A percentile compares a stretch with the other conserved stretches of the same genome.
These are phyloP conservation scores for Pachypanchax playfairii DNA, from an alignment of 2,113 vertebrate genomes.

Conservation along the genomic window DNA sequence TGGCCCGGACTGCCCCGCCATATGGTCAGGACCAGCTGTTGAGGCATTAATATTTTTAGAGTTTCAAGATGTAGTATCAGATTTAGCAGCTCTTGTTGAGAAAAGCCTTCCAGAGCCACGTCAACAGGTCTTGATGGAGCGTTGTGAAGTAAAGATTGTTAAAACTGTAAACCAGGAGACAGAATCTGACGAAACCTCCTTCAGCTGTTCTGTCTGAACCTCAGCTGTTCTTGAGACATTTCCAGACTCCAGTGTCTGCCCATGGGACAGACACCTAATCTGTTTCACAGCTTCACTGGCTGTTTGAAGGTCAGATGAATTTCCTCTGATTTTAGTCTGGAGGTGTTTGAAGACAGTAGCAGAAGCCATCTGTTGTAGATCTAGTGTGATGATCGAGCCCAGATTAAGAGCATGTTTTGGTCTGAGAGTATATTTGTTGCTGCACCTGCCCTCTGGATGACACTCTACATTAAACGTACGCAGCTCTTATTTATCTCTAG, in stretches of 20 bases:
- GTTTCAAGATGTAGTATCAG: conserved; percentile 68
- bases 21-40: conserved; percentile 66
- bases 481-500: background rate
- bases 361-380: too few species aligned
- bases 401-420: conserved; percentile 43
- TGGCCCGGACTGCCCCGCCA: conserved; percentile 49
- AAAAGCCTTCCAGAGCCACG: conserved; percentile 44
- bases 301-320: conserved; percentile 6
- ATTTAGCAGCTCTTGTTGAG: conserved; percentile 71
- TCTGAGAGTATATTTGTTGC: conserved; percentile 7
- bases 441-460: too few species aligned
- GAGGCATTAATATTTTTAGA: conserved; percentile 75
- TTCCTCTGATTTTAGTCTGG: conserved; percentile 19
- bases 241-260: conserved; percentile 26
- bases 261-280: conserved; percentile 36
- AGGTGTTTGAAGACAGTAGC: too few species aligned
- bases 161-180: conserved; percentile 41
- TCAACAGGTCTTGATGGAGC: conserved; percentile 45
- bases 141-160: conserved; percentile 31
- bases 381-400: conserved; percentile 24
- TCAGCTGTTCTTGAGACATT: conserved; percentile 63
- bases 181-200: conserved; percentile 41
- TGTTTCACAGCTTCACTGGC: conserved; percentile 16
- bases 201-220: conserved; percentile 69
- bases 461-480: conserved; percentile 1